phyloP scores from a whole-genome alignment of 2,888 invertebrate genomes.

The Eubasilissa splendida region DNA sequence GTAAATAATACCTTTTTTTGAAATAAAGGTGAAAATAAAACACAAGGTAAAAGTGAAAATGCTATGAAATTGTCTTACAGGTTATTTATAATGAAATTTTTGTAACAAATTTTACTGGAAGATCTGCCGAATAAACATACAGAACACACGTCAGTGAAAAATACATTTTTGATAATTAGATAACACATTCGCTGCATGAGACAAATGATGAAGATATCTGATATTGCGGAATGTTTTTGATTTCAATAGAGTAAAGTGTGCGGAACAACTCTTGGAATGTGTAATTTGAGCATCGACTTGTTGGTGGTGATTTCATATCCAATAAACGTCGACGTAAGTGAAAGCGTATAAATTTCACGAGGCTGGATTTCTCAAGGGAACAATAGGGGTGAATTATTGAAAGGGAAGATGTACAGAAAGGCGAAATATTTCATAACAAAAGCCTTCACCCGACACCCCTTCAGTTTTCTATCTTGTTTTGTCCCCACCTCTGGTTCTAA shows the following conservation, averaged over 20 bases:
- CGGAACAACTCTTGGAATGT: conserved; percentile 10
- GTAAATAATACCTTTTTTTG: no score
- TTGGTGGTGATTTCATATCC: conserved; percentile 47
- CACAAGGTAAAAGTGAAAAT: no score
- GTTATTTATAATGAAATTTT: no score
- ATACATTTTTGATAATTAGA: no score
- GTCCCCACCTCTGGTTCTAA: not conserved
- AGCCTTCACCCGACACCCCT: conserved; percentile 17
- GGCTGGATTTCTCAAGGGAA: conserved; percentile 42
- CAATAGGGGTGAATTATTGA: conserved; percentile 45
- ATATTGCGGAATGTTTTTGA: not conserved
- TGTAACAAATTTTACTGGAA: no score
- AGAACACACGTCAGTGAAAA: no score
- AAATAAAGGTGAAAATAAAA: no score
- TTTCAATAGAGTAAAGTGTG: not conserved
- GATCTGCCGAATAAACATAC: no score
- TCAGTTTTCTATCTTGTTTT: conserved; percentile 16
- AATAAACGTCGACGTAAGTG: conserved; percentile 47
- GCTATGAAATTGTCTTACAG: no score
- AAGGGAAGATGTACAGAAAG: conserved; percentile 25
- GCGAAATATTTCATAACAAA: conserved; percentile 47
- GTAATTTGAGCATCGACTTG: conserved; percentile 32
- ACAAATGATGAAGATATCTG: no score
- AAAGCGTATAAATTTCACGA: conserved; percentile 43
- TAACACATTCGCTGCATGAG: no score